Base-by-base conservation (phyloP, 2,888 invertebrate species). In the Mythimna lalbum region DNA sequence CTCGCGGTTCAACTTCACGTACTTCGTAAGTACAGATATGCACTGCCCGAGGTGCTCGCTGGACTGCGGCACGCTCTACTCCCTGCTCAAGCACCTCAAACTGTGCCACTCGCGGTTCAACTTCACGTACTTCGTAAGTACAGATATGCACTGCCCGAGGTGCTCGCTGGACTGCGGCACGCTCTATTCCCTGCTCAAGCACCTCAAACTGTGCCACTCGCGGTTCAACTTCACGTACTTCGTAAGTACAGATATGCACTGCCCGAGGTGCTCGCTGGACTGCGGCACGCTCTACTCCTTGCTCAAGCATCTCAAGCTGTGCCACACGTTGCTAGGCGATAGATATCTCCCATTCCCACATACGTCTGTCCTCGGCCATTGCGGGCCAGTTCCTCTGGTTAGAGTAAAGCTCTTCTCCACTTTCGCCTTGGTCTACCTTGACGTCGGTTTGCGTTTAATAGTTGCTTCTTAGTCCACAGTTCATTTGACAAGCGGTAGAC, bases 151-250 rank as follows among this genome's bases (percentile, higher is more conserved):
- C 50, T 50, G 21, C 10, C 50, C 21, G 43, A 17, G 43, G 43
- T 43, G 43, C 43, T 98, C 98, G 10, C 95, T 99, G 27, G 98
- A 99, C 93, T 99, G 99, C 88, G 97, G 97, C 66, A 97, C 97
- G 49, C 96, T 99, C 31, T 99, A 99, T 93, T 98, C 98, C 0
- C 95, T 99, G 81, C 96, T 99, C 52, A 99, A 99, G 91, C 99
- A 99, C 92, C 97, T 99, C 68, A 99, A 99, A 92, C 95, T 99
- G 56, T 99, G 99, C 91, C 99, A 99, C 94, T 98, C 98, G 4
- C 97, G 99, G 85, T 99, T 99, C 93, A 98, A 98, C 83, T 99
- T 99, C 89, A 98, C 98, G 3, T 99, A 99, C 92, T 97, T 98
- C 92, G 98, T 98, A 90, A 97, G 97, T 96, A 27, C 17, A 27